Base-by-base conservation (phyloP, 2,113 vertebrate species). In the Pseudolaguvia tuberculata region DNA sequence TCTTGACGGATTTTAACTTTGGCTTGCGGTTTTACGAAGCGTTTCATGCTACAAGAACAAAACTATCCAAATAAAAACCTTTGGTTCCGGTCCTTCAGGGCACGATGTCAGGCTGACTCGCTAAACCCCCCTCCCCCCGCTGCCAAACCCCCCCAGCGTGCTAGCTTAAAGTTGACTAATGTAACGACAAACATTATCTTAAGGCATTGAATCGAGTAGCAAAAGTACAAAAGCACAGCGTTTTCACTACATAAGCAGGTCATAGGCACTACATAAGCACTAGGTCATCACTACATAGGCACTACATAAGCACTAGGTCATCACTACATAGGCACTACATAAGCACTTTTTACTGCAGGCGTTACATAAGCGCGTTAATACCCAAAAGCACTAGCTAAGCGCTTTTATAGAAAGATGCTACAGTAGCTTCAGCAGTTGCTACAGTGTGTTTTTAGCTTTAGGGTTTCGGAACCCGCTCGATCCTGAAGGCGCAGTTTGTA, bases 201-300 rank as follows among this genome's bases (percentile, higher is more conserved):
- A 72, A 72, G 70, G 70, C 70, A 50, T 59, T 17, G 15, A 59
- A 15, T 59, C 20, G 39, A 56, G 65, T 52, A 51, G 61, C 51
- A 75, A 55, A 75, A 75, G 39, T 55, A 75, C 62, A 48, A 75
- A 75, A 63, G 72, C 72, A 27, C 29, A 52, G 23, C 17, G 7
- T 50, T 27, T 55, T 55, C 21, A 59, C 55, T 47, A 58, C 39
- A 18, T 29, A 23, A 69, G 67, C 50, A 35, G 20, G 21, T 4
- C 52, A 25, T 15, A 57, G 14, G 48, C 56, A 23, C 48, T 39
- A 73, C 47, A 39, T 35, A 3, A 42, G 58, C 72, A 59, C 70
- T 61, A 18, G 17, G 8, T 72, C 10, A 31, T 2, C 70, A 48
- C 47, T 70, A 39, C 68, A 55, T 4, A 10, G 7, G 51, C 67